Percentiles rank a stretch among this genome's conserved stretches.
Conservation (phyloP, 2,888 invertebrate genomes). For the Dasysyrphus tricinctus region DNA sequence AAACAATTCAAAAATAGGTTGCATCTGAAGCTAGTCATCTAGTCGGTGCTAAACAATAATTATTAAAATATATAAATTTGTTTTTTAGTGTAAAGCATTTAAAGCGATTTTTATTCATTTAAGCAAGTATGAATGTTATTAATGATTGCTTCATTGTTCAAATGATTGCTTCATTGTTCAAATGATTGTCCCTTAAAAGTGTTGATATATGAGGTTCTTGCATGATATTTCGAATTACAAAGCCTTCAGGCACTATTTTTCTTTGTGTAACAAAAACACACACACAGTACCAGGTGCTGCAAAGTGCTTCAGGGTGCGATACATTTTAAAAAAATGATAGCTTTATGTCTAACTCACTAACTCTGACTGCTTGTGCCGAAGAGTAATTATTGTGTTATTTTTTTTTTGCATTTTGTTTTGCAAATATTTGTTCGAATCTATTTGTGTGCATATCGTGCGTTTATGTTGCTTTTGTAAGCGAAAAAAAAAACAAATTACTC, state of each 20-base stretch:
- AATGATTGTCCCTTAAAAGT: conserved; percentile 38
- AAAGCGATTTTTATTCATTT: conserved; percentile 9
- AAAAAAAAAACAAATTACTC: not conserved
- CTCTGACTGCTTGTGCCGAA: conserved; percentile 2
- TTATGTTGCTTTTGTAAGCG: not conserved
- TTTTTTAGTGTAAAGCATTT: not conserved
- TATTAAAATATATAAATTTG: not conserved
- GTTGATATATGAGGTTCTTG: conserved; percentile 9
- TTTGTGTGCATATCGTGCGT: not conserved
- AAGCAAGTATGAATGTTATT: conserved; percentile 13
- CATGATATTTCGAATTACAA: conserved; percentile 20
- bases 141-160: conserved; percentile 33
- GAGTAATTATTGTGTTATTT: conserved; percentile 24
- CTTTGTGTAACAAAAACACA: conserved; percentile 10
- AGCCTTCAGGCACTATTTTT: not conserved
- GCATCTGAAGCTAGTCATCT: conserved; percentile 1
- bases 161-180: conserved; percentile 34
- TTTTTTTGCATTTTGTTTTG: not conserved
- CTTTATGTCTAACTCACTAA: conserved; percentile 27
- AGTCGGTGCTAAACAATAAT: not conserved
- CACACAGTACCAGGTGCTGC: conserved; percentile 36
- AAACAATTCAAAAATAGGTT: not conserved
- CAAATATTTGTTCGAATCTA: conserved; percentile 17
- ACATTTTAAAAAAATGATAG: conserved; percentile 48
- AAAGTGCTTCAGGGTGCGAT: conserved; percentile 37